A percentile compares a stretch with the other conserved stretches of the same genome.
These are phyloP conservation scores for Osmoderma eremita DNA, from an alignment of 2,888 invertebrate species.

Conservation along the genomic window DNA sequence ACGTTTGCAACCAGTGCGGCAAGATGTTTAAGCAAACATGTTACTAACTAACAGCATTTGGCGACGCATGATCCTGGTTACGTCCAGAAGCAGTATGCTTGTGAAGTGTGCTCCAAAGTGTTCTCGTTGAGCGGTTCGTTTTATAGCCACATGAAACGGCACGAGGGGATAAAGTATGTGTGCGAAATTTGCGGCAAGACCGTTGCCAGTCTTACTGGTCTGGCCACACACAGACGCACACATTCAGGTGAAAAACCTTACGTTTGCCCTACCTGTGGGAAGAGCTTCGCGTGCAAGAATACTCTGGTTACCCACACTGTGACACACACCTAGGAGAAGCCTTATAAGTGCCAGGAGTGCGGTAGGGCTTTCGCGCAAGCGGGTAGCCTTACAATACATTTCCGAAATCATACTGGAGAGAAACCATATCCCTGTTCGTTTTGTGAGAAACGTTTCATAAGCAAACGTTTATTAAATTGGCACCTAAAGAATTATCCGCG, in stretches of 20 bases:
- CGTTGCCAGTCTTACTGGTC: slow-evolving; percentile 70
- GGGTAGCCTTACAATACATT: neutral
- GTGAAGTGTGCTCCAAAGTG: slow-evolving; percentile 35
- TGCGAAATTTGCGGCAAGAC: slow-evolving; percentile 46
- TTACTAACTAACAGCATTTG: slow-evolving; percentile 14
- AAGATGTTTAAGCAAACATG: slow-evolving; percentile 27
- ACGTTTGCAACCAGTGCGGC: slow-evolving; percentile 11
- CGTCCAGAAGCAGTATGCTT: slow-evolving; percentile 1
- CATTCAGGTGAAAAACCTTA: slow-evolving; percentile 74
- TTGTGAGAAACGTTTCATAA: no score
- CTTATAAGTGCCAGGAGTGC: slow-evolving; percentile 62
- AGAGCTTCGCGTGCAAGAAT: slow-evolving; percentile 58
- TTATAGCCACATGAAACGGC: slow-evolving; percentile 18
- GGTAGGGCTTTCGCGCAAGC: slow-evolving; percentile 4
- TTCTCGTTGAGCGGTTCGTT: slow-evolving; percentile 12
- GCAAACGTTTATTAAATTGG: no score
- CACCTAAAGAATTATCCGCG: no score
- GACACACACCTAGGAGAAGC: slow-evolving; percentile 72
- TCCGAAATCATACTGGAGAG: slow-evolving; percentile 21
- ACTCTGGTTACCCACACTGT: neutral
- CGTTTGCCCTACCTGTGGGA: slow-evolving; percentile 74
- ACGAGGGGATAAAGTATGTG: neutral
- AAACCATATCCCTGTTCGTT: slow-evolving; percentile 67
- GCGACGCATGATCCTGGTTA: neutral
- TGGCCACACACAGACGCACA: slow-evolving; percentile 79